A percentile compares a stretch with the other conserved stretches of the same genome.
phyloP scores from a whole-genome alignment of 2,888 invertebrate species.

The Capitulum mitella region DNA sequence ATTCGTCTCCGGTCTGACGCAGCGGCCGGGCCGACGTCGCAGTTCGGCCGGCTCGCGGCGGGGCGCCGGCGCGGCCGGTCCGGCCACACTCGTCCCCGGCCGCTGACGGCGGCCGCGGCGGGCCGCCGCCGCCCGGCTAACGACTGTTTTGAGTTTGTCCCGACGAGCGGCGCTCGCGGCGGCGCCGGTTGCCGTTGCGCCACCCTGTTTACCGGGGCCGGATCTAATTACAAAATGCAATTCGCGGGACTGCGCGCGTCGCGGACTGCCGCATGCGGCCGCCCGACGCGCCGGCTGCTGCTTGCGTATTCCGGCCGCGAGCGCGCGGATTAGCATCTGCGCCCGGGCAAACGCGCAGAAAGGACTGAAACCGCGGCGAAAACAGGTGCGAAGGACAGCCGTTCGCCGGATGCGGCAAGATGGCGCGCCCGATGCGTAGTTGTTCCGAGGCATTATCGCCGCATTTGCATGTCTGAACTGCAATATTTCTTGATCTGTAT shows the following conservation, averaged over 20 bases:
- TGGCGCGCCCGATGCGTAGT: background rate
- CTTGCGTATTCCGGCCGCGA: background rate
- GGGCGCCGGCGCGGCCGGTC: no score
- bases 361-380: background rate
- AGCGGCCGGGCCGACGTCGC: no score
- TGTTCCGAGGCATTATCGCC: background rate
- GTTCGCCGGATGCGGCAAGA: no score
- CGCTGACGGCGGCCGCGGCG: no score
- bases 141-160: background rate
- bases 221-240: background rate
- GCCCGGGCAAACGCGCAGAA: background rate
- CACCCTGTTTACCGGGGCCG: background rate
- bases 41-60: no score
- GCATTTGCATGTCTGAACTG: background rate
- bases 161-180: no score
- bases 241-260: no score
- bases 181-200: background rate
- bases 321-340: background rate
- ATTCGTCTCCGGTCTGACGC: no score
- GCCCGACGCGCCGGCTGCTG: no score
- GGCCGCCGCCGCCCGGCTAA: background rate
- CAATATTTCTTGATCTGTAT: no score
- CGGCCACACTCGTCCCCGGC: no score
- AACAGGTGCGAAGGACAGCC: slow-evolving; percentile 12
- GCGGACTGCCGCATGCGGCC: background rate